A percentile compares a stretch with the other conserved stretches of the same genome.
These are phyloP conservation scores for Cheilosia grossa DNA, from an alignment of 2,888 invertebrate genomes.

Conservation along the genomic window DNA sequence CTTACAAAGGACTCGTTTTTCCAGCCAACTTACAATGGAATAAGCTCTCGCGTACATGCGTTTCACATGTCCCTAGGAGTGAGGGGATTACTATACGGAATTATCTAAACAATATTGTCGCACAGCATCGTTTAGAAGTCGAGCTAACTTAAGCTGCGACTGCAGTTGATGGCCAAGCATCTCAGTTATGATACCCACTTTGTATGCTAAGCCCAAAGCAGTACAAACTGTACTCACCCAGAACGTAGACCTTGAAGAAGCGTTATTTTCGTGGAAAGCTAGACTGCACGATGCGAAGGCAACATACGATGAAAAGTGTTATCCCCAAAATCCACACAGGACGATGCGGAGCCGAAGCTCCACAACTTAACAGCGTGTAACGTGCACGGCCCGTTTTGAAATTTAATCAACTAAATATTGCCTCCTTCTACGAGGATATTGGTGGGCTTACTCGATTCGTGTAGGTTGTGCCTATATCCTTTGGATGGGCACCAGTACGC, in stretches of 20 bases:
- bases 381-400: conserved; percentile 32
- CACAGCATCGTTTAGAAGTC: conserved; percentile 26
- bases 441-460: not conserved
- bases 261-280: conserved; percentile 8
- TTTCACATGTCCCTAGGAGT: conserved; percentile 48
- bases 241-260: conserved; percentile 22
- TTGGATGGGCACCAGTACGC: not conserved
- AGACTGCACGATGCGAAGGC: not conserved
- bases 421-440: conserved; percentile 2
- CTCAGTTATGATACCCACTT: not conserved
- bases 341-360: conserved; percentile 10
- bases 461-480: too few relatives aligned
- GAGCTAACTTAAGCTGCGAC: not conserved
- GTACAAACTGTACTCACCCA: conserved; percentile 13
- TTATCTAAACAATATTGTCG: conserved; percentile 57
- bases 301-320: conserved; percentile 32
- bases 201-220: conserved; percentile 27
- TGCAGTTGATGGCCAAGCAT: conserved; percentile 13
- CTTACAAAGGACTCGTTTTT: conserved; percentile 26
- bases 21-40: conserved; percentile 36
- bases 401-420: conserved; percentile 62
- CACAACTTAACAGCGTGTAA: conserved; percentile 28
- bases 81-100: conserved; percentile 52
- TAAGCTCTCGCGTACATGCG: conserved; percentile 45
- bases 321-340: conserved; percentile 25